Evolutionary conservation across 1,140 invertebrate species (phyloP).

Genomic region (Heliothis virescens): DNA sequence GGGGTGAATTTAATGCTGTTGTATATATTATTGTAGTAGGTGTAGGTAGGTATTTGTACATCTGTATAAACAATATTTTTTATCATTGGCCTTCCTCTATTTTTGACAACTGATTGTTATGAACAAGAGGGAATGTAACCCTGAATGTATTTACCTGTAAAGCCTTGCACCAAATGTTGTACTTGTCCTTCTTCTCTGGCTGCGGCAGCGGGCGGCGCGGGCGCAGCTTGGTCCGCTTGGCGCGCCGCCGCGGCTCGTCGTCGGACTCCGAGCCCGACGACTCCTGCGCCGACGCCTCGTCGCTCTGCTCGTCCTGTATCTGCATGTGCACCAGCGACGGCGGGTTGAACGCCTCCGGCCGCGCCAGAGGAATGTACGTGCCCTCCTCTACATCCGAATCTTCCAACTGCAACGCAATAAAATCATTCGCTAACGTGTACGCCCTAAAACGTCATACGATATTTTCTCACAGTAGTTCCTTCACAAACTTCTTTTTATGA

Average conservation of each 20-base stretch:
- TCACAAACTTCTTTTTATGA: neutral
- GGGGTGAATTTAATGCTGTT: too few species aligned
- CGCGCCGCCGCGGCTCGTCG: conserved; percentile 71
- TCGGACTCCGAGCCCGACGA: conserved; percentile 78
- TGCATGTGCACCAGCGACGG: conserved; percentile 82
- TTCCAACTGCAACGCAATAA: conserved; percentile 72
- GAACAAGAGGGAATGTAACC: too few species aligned
- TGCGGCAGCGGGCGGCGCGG: conserved; percentile 69
- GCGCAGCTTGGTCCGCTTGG: conserved; percentile 77
- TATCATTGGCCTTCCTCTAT: too few species aligned
- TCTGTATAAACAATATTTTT: too few species aligned
- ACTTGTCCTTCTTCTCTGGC: conserved; percentile 77
- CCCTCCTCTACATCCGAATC: conserved; percentile 83
- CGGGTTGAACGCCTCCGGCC: conserved; percentile 80
- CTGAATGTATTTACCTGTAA: conserved; percentile 66
- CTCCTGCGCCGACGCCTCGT: conserved; percentile 72
- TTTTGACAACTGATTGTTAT: too few species aligned
- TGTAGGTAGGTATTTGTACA: too few species aligned
- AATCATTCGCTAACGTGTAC: conserved; percentile 41
- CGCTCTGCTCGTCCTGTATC: conserved; percentile 81
- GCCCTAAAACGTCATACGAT: conserved; percentile 30
- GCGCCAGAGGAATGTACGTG: conserved; percentile 76
- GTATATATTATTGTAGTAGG: too few species aligned
- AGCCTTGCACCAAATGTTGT: conserved; percentile 82
- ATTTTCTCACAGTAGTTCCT: neutral